Conservation (phyloP, 2,797 vertebrate species). For the Gymnoscopelus braueri region DNA sequence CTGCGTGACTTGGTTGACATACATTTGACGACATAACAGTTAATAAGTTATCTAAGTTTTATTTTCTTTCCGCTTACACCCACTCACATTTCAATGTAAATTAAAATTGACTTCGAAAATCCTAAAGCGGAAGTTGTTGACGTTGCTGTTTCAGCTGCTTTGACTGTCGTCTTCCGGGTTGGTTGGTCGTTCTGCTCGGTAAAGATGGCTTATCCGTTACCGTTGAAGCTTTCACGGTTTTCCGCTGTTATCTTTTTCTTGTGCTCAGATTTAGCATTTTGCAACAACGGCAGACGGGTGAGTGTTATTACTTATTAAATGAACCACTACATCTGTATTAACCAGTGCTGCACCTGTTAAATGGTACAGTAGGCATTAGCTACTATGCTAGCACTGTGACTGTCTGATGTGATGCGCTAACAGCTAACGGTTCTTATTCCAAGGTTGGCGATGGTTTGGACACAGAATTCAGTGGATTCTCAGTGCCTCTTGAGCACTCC, state of each 20-base stretch:
- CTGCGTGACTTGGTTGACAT: too few species aligned
- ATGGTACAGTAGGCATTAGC: constrained; percentile 34
- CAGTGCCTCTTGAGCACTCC: constrained; percentile 88
- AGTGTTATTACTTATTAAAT: constrained; percentile 14
- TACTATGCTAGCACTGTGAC: constrained; percentile 23
- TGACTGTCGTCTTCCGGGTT: constrained; percentile 32
- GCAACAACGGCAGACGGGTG: constrained; percentile 78
- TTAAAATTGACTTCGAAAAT: constrained; percentile 16
- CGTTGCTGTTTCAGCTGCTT: background rate
- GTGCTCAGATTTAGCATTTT: constrained; percentile 39
- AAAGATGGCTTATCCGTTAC: constrained; percentile 63
- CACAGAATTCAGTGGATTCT: constrained; percentile 82
- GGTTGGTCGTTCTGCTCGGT: background rate
- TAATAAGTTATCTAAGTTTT: too few species aligned
- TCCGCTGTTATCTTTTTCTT: constrained; percentile 43
- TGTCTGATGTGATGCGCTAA: background rate
- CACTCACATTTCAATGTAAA: background rate
- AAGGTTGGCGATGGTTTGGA: constrained; percentile 84
- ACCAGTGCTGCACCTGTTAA: constrained; percentile 4
- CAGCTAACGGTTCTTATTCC: constrained; percentile 33
- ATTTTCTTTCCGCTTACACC: too few species aligned
- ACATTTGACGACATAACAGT: too few species aligned
- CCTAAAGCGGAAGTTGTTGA: constrained; percentile 32
- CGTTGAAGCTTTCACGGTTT: constrained; percentile 28
- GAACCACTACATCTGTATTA: accelerated